Percentiles rank a stretch among this genome's conserved stretches.
Conservation (phyloP, 2,888 invertebrate genomes). For the Hecatera dysodea region DNA sequence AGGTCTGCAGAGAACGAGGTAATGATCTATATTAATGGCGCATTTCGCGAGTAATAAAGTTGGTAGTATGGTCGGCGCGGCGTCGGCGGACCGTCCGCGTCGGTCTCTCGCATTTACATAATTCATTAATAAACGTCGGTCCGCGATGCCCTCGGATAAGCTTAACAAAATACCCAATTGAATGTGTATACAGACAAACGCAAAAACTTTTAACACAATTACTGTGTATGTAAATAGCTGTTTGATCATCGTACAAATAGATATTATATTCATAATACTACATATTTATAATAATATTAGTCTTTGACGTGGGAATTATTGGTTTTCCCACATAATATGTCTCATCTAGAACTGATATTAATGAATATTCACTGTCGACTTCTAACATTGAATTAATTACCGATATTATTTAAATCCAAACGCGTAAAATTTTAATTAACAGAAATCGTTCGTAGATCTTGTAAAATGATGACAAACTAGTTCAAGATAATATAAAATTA, state of each 20-base stretch:
- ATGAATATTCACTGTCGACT: conserved; percentile 37
- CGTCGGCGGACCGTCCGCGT: conserved; percentile 42
- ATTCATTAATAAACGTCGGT: conserved; percentile 87
- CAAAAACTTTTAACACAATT: conserved; percentile 69
- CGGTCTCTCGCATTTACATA: conserved; percentile 83
- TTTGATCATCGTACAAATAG: conserved; percentile 41
- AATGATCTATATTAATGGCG: conserved; percentile 75
- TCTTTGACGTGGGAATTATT: conserved; percentile 44
- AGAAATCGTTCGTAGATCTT: conserved; percentile 16
- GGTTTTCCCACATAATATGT: conserved; percentile 41
- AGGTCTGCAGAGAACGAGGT: conserved; percentile 54
- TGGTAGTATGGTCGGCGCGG: conserved; percentile 74
- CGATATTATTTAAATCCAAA: conserved; percentile 29
- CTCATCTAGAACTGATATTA: conserved; percentile 21
- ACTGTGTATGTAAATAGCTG: conserved; percentile 44
- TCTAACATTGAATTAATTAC: conserved; percentile 37
- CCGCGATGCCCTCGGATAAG: conserved; percentile 85
- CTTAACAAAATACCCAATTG: conserved; percentile 82
- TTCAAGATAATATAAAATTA: conserved; percentile 36
- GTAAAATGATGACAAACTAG: conserved; percentile 27
- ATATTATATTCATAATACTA: conserved; percentile 29
- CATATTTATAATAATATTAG: conserved; percentile 22
- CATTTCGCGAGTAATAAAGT: conserved; percentile 83
- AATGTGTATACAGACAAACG: conserved; percentile 73
- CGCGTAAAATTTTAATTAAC: conserved; percentile 40